Evolutionary conservation across 1,140 invertebrate species (phyloP).

Genomic region (Drosophila lacteicornis): DNA sequence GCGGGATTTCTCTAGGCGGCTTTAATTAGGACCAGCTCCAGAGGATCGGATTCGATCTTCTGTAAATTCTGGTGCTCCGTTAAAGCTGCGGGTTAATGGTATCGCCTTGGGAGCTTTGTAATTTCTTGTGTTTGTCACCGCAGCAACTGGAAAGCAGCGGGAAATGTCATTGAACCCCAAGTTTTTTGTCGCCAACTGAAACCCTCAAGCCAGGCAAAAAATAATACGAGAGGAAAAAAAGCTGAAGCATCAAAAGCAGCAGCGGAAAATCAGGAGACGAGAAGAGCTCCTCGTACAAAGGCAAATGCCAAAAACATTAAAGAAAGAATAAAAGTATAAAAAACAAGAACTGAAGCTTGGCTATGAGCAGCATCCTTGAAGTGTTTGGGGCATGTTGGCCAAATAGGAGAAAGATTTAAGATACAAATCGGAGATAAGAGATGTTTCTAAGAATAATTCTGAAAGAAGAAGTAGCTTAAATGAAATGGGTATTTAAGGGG

Average conservation of each 20-base stretch:
- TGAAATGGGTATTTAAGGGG: too few species aligned
- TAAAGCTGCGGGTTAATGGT: constrained; percentile 59
- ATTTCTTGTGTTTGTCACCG: constrained; percentile 55
- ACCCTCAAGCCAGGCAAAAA: constrained; percentile 51
- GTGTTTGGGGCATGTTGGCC: not conserved
- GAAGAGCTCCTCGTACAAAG: constrained; percentile 37
- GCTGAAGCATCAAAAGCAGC: constrained; percentile 19
- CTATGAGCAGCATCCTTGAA: constrained; percentile 22
- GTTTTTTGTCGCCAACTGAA: constrained; percentile 50
- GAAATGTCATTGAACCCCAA: constrained; percentile 72
- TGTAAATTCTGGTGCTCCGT: constrained; percentile 26
- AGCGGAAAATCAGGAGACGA: constrained; percentile 26
- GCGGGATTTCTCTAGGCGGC: constrained; percentile 28
- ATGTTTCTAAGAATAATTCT: not conserved
- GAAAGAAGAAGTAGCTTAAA: not conserved
- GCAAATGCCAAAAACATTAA: constrained; percentile 57
- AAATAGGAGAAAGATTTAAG: constrained; percentile 7
- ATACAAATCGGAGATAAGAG: constrained; percentile 10
- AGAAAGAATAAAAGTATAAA: constrained; percentile 20
- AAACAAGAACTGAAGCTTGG: not conserved
- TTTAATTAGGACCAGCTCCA: constrained; percentile 41
- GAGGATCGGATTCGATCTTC: constrained; percentile 10
- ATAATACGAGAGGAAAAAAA: constrained; percentile 4
- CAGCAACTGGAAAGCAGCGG: constrained; percentile 57
- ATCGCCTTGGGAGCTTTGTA: constrained; percentile 38